Evolutionary conservation across 64 coral and sea anemone species (phyloP).

Genomic region (Actinia tenebrosa): DNA sequence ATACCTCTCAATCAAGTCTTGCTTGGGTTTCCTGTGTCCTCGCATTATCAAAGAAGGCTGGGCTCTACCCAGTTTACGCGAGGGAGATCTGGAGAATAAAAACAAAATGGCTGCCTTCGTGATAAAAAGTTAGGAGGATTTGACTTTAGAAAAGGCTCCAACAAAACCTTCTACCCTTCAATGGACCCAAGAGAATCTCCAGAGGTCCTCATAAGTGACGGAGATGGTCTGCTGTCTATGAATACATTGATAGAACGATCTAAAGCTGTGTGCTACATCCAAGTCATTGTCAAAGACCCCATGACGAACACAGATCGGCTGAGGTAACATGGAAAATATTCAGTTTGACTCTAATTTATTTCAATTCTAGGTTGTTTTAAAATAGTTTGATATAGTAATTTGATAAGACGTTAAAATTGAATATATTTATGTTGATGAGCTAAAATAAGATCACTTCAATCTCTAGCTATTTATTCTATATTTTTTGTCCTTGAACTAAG

Average conservation of each 20-base stretch:
- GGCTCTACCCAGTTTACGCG: neutral
- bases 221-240: constrained; percentile 44
- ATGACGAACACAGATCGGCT: constrained; percentile 26
- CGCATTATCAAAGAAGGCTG: neutral
- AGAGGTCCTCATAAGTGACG: constrained; percentile 64
- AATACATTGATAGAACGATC: constrained; percentile 34
- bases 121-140: neutral
- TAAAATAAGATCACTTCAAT: too few species aligned
- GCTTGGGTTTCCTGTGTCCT: too few species aligned
- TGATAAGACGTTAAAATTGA: too few species aligned
- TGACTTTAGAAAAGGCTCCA: neutral
- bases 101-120: neutral
- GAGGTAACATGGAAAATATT: constrained; percentile 29
- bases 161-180: neutral
- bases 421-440: too few species aligned
- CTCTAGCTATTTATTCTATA: too few species aligned
- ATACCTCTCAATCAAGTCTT: too few species aligned
- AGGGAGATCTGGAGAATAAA: constrained; percentile 50
- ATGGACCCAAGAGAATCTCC: constrained; percentile 30
- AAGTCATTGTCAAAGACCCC: constrained; percentile 23
- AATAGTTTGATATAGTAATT: too few species aligned
- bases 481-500: too few species aligned
- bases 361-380: neutral
- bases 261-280: constrained; percentile 57
- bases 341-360: neutral